Base-by-base conservation (phyloP, 1,140 invertebrate species). In the Drosophila biarmipes region DNA sequence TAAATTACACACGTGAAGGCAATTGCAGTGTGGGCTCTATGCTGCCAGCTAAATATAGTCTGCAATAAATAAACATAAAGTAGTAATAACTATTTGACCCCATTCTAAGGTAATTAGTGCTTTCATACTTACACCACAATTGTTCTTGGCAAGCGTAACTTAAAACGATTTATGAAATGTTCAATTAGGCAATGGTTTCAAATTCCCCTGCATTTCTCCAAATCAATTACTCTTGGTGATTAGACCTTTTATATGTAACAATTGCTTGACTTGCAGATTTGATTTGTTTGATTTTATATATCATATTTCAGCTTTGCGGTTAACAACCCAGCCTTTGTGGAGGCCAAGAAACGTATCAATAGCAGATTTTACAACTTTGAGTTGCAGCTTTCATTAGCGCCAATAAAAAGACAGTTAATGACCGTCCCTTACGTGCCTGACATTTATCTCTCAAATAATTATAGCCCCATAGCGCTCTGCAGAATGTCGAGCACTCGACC, bases 11-110 rank as follows among this genome's bases (percentile, higher is more conserved):
- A 62, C 62, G 43, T 51, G 51, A 46, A 73, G 62, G 46, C 51
- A 56, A 58, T 42, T 38, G 40, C 63, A 27, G 31, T 8, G 17
- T 27, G 17, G n/a, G 55, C 62, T 27, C 68, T 56, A 48, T 31
- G 31, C 49, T 68, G 46, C 17, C 66, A 19, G 11, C 17, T 63
- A 34, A n/a, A 49, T 40, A 14, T 55, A 27, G 40, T 63, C 59
- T 77, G 54, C 57, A 69, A 82, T 76, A 69, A 78, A 78, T 78
- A 82, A 68, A 43, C 63, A 53, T 52, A 37, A 45, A 46, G 19
- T 48, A 21, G 43, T 29, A 31, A 12, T 27, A 38, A 11, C 17
- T 24, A 11, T 1, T 19, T 14, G 27, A 21, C 2, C 4, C 11
- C 37, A 40, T 21, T 35, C 42, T 35, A 27, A 31, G 42, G 21